Conservation (phyloP, 2,888 invertebrate genomes). For the Nephrotoma guestfalica region DNA sequence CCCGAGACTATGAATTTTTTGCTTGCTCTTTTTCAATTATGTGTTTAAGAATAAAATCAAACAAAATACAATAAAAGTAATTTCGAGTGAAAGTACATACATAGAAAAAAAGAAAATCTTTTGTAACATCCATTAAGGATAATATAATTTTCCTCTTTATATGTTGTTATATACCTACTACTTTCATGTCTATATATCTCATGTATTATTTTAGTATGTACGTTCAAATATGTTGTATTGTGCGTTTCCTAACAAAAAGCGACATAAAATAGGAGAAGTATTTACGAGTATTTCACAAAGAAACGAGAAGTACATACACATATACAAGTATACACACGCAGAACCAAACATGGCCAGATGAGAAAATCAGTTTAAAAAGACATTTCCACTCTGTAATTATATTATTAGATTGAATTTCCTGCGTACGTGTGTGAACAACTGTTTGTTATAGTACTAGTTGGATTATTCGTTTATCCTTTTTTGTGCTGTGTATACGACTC, state of each 20-base stretch:
- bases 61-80: background rate
- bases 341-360: background rate
- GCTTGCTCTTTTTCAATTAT: background rate
- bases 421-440: background rate
- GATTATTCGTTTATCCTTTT: background rate
- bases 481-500: background rate
- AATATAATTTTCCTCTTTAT: background rate
- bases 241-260: background rate
- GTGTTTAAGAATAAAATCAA: background rate
- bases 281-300: background rate
- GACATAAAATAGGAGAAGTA: background rate
- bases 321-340: background rate
- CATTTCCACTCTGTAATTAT: background rate
- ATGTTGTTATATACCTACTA: background rate
- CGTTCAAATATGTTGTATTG: background rate
- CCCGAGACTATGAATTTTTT: background rate
- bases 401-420: background rate
- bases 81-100: background rate
- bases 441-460: background rate
- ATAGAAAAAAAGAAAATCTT: background rate
- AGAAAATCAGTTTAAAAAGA: background rate
- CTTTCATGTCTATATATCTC: background rate
- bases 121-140: background rate
- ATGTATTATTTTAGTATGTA: background rate
- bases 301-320: background rate